Evolutionary conservation across 2,888 invertebrate genomes (phyloP).

Genomic region (Drosophila pseudotalamancana): DNA sequence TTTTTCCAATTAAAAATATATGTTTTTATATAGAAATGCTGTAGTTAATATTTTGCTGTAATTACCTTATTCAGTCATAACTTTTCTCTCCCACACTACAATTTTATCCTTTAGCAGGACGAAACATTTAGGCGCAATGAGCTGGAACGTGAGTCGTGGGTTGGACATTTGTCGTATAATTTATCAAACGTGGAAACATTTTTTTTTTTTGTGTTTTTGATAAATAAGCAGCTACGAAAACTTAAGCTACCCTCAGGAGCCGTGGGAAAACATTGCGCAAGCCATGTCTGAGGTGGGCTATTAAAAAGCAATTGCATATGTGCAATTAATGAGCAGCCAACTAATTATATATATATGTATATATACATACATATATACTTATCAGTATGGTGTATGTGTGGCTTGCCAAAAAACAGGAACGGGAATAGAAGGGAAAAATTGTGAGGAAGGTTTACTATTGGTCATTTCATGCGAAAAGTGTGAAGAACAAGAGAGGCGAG

Average conservation of each 20-base stretch:
- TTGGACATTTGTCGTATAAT: slow-evolving; percentile 65
- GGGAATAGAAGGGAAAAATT: not conserved
- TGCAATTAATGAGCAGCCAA: slow-evolving; percentile 69
- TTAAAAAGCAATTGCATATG: slow-evolving; percentile 75
- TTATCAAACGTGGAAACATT: slow-evolving; percentile 53
- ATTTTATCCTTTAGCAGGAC: slow-evolving; percentile 55
- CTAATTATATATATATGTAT: not conserved
- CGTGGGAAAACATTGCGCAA: slow-evolving; percentile 62
- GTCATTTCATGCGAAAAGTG: slow-evolving; percentile 63
- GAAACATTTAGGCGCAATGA: slow-evolving; percentile 58
- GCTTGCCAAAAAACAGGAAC: slow-evolving; percentile 38
- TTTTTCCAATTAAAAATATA: not conserved
- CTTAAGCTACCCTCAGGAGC: slow-evolving; percentile 31
- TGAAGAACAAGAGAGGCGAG: slow-evolving; percentile 21
- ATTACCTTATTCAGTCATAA: not conserved
- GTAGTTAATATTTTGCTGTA: not conserved
- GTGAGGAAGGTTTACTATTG: slow-evolving; percentile 33
- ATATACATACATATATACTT: not conserved
- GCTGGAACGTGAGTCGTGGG: slow-evolving; percentile 50
- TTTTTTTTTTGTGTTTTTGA: slow-evolving; percentile 1
- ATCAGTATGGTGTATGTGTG: slow-evolving; percentile 3
- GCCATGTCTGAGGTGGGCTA: slow-evolving; percentile 35
- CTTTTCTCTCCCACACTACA: slow-evolving; percentile 61
- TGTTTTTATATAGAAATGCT: not conserved
- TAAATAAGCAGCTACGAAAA: slow-evolving; percentile 9